A percentile compares a stretch with the other conserved stretches of the same genome.
Evolutionary conservation across 2,888 invertebrate genomes (phyloP).

Genomic region (Lasiommata megera): DNA sequence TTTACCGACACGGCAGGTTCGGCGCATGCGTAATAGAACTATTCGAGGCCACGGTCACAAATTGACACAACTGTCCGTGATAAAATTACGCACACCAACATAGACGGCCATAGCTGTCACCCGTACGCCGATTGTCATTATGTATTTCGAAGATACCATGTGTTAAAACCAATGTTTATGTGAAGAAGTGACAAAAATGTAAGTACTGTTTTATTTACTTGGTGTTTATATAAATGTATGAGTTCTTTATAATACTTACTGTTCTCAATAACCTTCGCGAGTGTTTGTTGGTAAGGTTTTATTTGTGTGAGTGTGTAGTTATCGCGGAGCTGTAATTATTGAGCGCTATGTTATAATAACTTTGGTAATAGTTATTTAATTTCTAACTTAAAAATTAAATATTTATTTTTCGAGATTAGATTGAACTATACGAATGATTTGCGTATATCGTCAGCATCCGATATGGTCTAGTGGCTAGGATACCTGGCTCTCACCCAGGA

Average conservation of each 20-base stretch:
- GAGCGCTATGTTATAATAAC: neutral
- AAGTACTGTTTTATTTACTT: slow-evolving; percentile 43
- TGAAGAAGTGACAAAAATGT: slow-evolving; percentile 44
- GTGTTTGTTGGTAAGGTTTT: neutral
- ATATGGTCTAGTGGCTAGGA: slow-evolving; percentile 32
- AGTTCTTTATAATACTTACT: neutral
- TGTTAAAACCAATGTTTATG: slow-evolving; percentile 40
- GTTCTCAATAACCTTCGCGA: neutral
- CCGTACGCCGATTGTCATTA: slow-evolving; percentile 58
- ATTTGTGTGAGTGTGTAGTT: neutral
- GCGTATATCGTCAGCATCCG: neutral
- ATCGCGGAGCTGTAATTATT: neutral
- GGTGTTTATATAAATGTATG: neutral
- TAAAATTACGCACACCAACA: slow-evolving; percentile 52
- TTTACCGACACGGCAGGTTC: slow-evolving; percentile 49
- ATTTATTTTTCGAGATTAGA: neutral
- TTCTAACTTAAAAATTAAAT: too few relatives aligned
- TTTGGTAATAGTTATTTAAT: too few relatives aligned
- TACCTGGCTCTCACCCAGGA: slow-evolving; percentile 57
- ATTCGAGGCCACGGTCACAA: slow-evolving; percentile 66
- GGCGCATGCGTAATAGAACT: slow-evolving; percentile 65
- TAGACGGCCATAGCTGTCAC: slow-evolving; percentile 51
- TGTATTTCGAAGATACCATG: slow-evolving; percentile 46
- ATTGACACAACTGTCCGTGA: slow-evolving; percentile 40
- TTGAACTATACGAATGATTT: neutral